These are phyloP conservation scores for Gambusia holbrooki DNA, from an alignment of 2,113 vertebrate species.

Conservation along the genomic window DNA sequence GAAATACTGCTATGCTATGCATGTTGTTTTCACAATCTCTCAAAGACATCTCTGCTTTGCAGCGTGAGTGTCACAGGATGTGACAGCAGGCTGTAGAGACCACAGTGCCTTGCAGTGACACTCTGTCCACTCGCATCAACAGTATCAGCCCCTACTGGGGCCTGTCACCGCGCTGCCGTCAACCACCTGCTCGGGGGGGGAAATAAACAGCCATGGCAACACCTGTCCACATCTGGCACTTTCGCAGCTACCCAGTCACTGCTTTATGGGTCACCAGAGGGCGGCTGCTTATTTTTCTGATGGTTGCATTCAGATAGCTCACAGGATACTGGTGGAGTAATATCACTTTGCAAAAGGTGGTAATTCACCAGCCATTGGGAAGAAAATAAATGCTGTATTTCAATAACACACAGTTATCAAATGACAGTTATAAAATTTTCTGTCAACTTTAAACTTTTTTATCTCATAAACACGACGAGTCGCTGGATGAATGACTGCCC, in stretches of 20 bases:
- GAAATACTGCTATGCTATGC: not conserved
- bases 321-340: not conserved
- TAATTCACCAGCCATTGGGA: not conserved
- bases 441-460: too few species aligned
- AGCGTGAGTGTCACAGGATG: conserved; percentile 46
- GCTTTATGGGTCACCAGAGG: conserved; percentile 47
- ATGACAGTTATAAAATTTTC: too few species aligned
- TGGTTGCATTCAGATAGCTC: not conserved
- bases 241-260: conserved; percentile 21
- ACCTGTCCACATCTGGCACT: conserved; percentile 55
- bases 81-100: conserved; percentile 55
- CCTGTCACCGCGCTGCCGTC: conserved; percentile 45
- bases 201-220: conserved; percentile 40
- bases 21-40: conserved; percentile 14
- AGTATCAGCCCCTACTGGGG: conserved; percentile 7
- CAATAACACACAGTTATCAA: too few species aligned
- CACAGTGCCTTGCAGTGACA: conserved; percentile 50
- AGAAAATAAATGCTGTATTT: too few species aligned
- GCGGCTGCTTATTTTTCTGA: conserved; percentile 22
- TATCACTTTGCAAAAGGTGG: not conserved
- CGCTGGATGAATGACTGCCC: too few species aligned
- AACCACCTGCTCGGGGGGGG: conserved; percentile 55
- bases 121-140: conserved; percentile 65
- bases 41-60: conserved; percentile 39
- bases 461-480: too few species aligned